Evolutionary conservation across 23 tunicate genomes (phyloP).

Genomic region (Trididemnum clinides): DNA sequence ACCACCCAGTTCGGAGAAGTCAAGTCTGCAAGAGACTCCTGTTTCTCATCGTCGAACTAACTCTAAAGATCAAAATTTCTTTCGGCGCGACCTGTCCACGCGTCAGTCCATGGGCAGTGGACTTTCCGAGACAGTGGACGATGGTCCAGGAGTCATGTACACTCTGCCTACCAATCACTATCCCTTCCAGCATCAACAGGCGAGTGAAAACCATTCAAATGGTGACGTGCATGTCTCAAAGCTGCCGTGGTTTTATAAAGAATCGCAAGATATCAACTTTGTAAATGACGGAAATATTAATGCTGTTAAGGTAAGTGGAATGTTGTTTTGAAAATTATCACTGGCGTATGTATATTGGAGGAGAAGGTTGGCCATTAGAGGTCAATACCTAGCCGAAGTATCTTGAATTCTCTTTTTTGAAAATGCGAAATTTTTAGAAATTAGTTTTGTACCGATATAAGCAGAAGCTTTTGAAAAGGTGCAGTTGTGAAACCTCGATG

Average conservation of each 20-base stretch:
- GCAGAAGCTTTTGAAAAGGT: no score
- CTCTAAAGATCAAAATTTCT: conserved; percentile 3
- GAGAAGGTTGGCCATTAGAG: no score
- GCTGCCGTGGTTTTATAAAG: conserved; percentile 70
- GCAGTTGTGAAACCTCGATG: no score
- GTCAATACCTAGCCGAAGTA: no score
- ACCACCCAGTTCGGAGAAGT: background rate
- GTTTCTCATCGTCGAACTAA: background rate
- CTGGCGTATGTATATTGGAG: no score
- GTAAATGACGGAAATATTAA: conserved; percentile 51
- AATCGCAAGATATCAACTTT: conserved; percentile 67
- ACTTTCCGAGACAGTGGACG: conserved; percentile 33
- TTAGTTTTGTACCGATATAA: no score
- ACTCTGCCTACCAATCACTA: background rate
- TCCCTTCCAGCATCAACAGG: no score
- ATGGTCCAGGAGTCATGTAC: background rate
- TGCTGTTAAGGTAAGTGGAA: conserved; percentile 67
- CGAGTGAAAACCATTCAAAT: background rate
- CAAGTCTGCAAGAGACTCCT: background rate
- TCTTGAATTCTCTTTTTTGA: no score
- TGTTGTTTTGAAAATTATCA: no score
- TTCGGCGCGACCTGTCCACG: background rate
- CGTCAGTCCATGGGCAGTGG: conserved; percentile 66
- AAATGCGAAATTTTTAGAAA: no score
- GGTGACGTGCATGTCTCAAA: background rate